A percentile compares a stretch with the other conserved stretches of the same genome.
Conservation (phyloP, 2,888 invertebrate species). For the Drosophila yooni region DNA sequence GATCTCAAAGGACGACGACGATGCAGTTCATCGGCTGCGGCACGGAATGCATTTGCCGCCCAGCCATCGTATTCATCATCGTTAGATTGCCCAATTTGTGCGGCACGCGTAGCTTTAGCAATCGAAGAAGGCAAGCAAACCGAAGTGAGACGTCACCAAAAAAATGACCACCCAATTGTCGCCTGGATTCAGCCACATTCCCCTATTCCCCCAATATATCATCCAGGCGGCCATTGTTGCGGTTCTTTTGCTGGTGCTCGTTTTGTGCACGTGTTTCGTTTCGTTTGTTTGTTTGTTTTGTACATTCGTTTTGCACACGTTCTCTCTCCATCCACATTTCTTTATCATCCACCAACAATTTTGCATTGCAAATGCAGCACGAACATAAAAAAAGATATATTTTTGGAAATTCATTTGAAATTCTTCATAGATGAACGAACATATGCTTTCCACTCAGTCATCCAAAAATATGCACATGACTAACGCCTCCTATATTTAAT, state of each 20-base stretch:
- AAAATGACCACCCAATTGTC: constrained; percentile 16
- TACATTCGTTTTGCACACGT: constrained; percentile 77
- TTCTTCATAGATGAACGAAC: constrained; percentile 6
- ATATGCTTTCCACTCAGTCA: constrained; percentile 22
- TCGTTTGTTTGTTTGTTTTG: constrained; percentile 69
- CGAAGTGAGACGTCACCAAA: constrained; percentile 60
- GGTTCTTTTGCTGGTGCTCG: constrained; percentile 39
- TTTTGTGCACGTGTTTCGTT: constrained; percentile 74
- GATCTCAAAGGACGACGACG: constrained; percentile 8
- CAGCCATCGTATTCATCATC: constrained; percentile 63
- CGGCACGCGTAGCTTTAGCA: constrained; percentile 57
- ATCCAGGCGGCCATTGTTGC: constrained; percentile 38
- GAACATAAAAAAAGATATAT: constrained; percentile 12
- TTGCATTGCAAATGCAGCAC: constrained; percentile 61
- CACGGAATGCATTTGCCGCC: constrained; percentile 48
- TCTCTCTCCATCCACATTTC: constrained; percentile 10
- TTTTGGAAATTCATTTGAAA: constrained; percentile 39
- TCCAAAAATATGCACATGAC: constrained; percentile 28
- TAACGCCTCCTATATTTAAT: constrained; percentile 14
- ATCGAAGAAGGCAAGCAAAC: constrained; percentile 83
- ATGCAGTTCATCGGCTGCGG: constrained; percentile 19
- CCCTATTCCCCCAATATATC: not conserved
- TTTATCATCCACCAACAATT: constrained; percentile 21
- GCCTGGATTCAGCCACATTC: constrained; percentile 26
- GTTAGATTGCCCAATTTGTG: constrained; percentile 79